Percentiles rank a stretch among this genome's conserved stretches.
Conservation (phyloP, 2,113 vertebrate genomes). For the Varanus salvator region DNA sequence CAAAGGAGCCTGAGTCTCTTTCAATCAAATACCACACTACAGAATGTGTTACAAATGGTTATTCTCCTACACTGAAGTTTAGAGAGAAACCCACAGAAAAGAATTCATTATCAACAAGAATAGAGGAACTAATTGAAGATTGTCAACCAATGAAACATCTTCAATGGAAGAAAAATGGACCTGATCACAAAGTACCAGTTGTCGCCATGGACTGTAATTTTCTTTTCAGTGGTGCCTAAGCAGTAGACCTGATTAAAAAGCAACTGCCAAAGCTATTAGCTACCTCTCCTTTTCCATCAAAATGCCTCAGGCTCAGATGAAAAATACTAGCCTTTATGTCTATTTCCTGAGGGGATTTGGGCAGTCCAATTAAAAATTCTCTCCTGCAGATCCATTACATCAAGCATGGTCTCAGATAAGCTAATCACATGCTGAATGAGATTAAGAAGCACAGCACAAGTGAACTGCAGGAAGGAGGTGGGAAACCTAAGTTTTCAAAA, state of each 20-base stretch:
- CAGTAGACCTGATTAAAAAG: conserved; percentile 64
- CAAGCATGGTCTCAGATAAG: conserved; percentile 47
- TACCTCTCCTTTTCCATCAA: conserved; percentile 69
- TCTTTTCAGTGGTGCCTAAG: conserved; percentile 38
- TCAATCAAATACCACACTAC: conserved; percentile 38
- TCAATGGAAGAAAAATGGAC: conserved; percentile 65
- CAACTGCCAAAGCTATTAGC: conserved; percentile 65
- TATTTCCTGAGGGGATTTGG: conserved; percentile 53
- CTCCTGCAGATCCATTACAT: conserved; percentile 51
- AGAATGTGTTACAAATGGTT: conserved; percentile 59
- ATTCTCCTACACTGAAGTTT: conserved; percentile 35
- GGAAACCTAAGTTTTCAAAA: background rate
- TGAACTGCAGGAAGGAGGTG: conserved; percentile 29
- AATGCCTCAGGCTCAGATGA: conserved; percentile 48
- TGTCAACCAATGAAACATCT: conserved; percentile 43
- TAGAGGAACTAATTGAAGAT: conserved; percentile 62
- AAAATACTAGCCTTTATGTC: conserved; percentile 55
- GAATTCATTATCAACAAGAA: conserved; percentile 62
- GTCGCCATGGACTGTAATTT: conserved; percentile 69
- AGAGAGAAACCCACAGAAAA: conserved; percentile 57
- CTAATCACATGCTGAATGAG: conserved; percentile 28
- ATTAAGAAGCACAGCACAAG: conserved; percentile 16
- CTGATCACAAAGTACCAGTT: conserved; percentile 60
- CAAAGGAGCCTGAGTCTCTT: conserved; percentile 49
- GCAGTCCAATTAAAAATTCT: conserved; percentile 66